Evolutionary conservation across 53 echinoderm and acorn worm genomes (phyloP).

Genomic region (Pentamera pediparva): DNA sequence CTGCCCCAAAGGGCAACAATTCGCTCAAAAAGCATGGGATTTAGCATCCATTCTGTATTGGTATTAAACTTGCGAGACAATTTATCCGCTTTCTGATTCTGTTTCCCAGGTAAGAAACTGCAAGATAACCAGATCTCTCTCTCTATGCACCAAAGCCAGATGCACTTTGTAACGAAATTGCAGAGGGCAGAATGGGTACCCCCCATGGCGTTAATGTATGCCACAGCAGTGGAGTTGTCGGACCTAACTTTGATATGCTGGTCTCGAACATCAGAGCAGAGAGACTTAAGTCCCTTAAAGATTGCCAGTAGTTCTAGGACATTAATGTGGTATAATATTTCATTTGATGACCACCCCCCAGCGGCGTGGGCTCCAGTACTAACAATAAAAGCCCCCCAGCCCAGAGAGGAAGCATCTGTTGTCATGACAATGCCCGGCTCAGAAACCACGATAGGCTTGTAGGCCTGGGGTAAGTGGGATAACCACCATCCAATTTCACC

Average conservation of each 20-base stretch:
- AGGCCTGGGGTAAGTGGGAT: background rate
- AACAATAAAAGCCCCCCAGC: conserved; percentile 4
- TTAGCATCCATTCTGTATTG: conserved; percentile 48
- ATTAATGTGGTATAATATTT: conserved; percentile 20
- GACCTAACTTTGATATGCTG: conserved; percentile 15
- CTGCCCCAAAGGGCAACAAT: conserved; percentile 9
- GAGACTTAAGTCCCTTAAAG: conserved; percentile 4
- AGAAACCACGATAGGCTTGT: background rate
- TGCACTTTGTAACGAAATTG: conserved; percentile 27
- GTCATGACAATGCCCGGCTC: background rate
- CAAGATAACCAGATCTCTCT: conserved; percentile 45
- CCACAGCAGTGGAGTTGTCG: conserved; percentile 47
- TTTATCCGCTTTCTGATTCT: conserved; percentile 32
- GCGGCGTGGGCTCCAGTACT: background rate
- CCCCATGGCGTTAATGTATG: conserved; percentile 50
- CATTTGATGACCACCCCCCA: conserved; percentile 12
- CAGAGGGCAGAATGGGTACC: conserved; percentile 30
- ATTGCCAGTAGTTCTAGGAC: conserved; percentile 28
- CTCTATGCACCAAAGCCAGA: conserved; percentile 45
- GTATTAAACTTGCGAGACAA: conserved; percentile 39
- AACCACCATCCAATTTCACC: background rate
- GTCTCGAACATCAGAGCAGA: background rate
- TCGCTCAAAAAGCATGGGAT: background rate
- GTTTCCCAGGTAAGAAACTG: conserved; percentile 38
- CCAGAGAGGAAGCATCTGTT: conserved; percentile 27